phyloP scores from a whole-genome alignment of 92 coral and sea anemone genomes.

The Meandrina meandrites region DNA sequence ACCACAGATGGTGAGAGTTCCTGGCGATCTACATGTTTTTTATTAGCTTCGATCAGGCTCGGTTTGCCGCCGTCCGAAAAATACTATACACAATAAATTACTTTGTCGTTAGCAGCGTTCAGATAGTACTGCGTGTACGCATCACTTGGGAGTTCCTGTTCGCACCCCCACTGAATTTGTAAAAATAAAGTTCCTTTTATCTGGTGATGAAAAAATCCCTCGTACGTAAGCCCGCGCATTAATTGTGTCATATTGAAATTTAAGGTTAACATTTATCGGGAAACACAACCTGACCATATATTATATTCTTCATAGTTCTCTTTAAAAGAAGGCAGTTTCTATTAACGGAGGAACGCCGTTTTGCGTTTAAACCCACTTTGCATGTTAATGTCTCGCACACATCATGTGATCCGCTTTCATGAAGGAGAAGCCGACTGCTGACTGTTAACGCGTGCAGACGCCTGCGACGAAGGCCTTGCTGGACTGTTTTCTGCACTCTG shows the following conservation, averaged over 20 bases:
- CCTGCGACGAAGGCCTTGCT: slow-evolving; percentile 30
- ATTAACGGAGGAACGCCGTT: not conserved
- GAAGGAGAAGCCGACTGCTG: slow-evolving; percentile 42
- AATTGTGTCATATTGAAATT: not conserved
- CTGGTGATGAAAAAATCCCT: not conserved
- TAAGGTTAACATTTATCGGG: no score
- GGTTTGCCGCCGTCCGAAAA: not conserved
- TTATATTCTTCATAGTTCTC: not conserved
- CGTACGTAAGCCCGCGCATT: not conserved
- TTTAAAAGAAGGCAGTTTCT: not conserved
- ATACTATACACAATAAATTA: not conserved
- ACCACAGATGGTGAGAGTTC: not conserved
- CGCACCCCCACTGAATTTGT: not conserved
- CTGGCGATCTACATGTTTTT: not conserved
- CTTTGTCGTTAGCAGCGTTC: not conserved
- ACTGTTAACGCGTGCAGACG: slow-evolving; percentile 23
- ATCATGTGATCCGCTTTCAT: not conserved
- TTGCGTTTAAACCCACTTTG: no score
- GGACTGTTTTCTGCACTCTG: slow-evolving; percentile 57
- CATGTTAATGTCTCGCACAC: not conserved
- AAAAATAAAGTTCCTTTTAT: not conserved
- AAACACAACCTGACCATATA: not conserved
- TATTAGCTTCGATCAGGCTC: not conserved
- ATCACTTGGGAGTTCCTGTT: not conserved
- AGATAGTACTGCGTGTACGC: not conserved